Conservation (phyloP, 2,888 invertebrate genomes). For the Athalia cordata region DNA sequence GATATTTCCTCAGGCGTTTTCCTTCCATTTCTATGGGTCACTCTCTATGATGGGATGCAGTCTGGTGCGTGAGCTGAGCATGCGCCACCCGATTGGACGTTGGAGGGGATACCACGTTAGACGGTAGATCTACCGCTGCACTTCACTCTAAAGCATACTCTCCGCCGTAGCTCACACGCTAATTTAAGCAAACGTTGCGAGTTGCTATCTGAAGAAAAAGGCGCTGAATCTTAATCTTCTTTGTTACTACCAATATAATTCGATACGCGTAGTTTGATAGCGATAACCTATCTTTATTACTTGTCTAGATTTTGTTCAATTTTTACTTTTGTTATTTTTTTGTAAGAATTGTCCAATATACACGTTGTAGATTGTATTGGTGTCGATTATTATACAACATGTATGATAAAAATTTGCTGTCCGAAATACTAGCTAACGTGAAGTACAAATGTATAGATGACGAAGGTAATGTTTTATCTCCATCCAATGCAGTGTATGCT, state of each 20-base stretch:
- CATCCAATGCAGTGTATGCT: slow-evolving; percentile 2
- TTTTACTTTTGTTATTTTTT: background rate
- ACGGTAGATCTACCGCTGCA: background rate
- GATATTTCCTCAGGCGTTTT: background rate
- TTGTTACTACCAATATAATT: background rate
- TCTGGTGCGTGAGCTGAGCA: too few relatives aligned
- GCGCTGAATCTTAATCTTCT: too few relatives aligned
- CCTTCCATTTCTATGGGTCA: too few relatives aligned
- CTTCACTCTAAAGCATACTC: background rate
- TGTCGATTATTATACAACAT: too few relatives aligned
- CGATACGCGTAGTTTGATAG: too few relatives aligned
- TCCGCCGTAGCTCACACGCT: background rate
- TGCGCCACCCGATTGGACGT: slow-evolving; percentile 1
- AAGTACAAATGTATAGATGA: slow-evolving; percentile 8
- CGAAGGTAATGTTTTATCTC: background rate
- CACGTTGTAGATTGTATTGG: too few relatives aligned
- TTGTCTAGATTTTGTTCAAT: background rate
- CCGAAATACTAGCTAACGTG: background rate
- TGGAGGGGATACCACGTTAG: background rate
- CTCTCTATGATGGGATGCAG: too few relatives aligned
- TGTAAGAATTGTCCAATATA: background rate
- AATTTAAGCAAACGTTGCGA: background rate
- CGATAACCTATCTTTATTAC: background rate
- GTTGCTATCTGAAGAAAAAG: too few relatives aligned
- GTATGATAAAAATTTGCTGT: slow-evolving; percentile 27